Evolutionary conservation across 2,113 vertebrate genomes (phyloP).

Genomic region (Oryzias curvinotus): DNA sequence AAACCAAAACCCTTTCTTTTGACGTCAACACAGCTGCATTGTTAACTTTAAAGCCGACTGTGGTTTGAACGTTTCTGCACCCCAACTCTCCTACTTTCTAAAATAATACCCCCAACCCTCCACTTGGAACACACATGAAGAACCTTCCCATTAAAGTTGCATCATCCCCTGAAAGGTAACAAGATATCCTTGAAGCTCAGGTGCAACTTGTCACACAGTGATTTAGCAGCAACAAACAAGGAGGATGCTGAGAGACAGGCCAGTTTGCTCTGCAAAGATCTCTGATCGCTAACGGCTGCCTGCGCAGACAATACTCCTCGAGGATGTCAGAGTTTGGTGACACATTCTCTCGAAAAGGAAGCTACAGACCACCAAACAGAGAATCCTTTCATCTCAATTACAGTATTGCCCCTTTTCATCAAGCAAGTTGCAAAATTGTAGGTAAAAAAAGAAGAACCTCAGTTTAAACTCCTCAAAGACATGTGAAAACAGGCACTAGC

Average conservation of each 20-base stretch:
- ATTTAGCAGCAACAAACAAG: constrained; percentile 56
- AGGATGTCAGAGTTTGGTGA: constrained; percentile 15
- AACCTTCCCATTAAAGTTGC: constrained; percentile 46
- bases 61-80: constrained; percentile 52
- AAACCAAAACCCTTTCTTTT: no score
- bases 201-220: constrained; percentile 58
- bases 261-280: constrained; percentile 8
- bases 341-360: constrained; percentile 25
- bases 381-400: neutral
- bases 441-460: no score
- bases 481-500: no score
- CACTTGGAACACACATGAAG: constrained; percentile 42
- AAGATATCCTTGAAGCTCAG: constrained; percentile 64
- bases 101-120: constrained; percentile 31
- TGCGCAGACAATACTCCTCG: constrained; percentile 11
- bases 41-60: constrained; percentile 69
- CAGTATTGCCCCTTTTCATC: no score
- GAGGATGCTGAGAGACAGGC: constrained; percentile 10
- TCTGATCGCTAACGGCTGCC: constrained; percentile 35
- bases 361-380: neutral
- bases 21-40: constrained; percentile 66
- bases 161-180: constrained; percentile 46
- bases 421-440: no score
- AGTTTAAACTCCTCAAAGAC: no score
- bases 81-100: constrained; percentile 3